Conservation (phyloP, 2,888 invertebrate species). For the Arrhopalites spinosus region DNA sequence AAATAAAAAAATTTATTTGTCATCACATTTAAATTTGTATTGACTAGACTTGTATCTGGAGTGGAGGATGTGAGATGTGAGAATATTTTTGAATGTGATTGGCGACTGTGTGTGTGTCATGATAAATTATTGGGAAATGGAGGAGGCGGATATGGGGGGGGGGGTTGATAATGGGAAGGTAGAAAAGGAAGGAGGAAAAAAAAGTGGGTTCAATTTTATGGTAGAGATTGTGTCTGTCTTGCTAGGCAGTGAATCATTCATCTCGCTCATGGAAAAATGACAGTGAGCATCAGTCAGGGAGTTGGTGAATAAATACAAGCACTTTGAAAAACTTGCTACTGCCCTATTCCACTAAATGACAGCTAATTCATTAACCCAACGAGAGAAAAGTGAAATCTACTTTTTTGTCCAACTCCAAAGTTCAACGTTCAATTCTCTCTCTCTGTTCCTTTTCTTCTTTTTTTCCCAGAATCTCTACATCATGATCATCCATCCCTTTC, state of each 20-base stretch:
- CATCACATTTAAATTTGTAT: no score
- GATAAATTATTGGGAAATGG: neutral
- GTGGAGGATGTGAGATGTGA: neutral
- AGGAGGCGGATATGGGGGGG: neutral
- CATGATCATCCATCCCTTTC: neutral
- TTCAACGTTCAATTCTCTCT: conserved; percentile 1
- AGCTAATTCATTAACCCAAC: conserved; percentile 32
- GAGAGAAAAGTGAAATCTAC: conserved; percentile 8
- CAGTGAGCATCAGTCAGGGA: conserved; percentile 40
- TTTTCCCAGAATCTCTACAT: neutral
- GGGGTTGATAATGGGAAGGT: neutral
- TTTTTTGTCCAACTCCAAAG: conserved; percentile 10
- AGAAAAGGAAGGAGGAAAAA: neutral
- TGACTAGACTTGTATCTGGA: no score
- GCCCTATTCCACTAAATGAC: conserved; percentile 28
- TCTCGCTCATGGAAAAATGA: conserved; percentile 39
- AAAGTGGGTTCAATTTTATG: no score
- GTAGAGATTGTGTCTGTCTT: no score
- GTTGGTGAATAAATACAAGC: conserved; percentile 27
- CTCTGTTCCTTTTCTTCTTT: neutral
- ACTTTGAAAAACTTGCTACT: conserved; percentile 4
- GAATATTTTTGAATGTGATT: neutral
- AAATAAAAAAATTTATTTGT: no score
- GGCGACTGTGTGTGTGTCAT: no score
- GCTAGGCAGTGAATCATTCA: conserved; percentile 24